Evolutionary conservation across 2,113 vertebrate genomes (phyloP), one percentile per base, ranked within the genome.

Genomic region (Mormyrus lacerda): DNA sequence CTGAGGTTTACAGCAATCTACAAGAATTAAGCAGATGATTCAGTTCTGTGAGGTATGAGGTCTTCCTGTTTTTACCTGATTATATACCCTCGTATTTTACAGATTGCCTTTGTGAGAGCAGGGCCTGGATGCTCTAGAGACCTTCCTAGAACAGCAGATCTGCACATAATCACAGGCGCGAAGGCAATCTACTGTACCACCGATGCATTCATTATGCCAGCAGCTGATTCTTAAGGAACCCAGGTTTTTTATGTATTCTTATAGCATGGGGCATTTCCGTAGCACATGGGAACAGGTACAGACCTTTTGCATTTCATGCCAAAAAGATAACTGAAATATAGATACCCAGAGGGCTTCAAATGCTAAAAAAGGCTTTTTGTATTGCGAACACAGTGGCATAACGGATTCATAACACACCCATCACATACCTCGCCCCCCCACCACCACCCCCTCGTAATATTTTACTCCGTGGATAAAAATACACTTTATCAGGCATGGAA

Each of bases 401-500:
- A 44, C 4, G 19, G 42, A 45, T 45, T 39, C 44, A 51, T 31
- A 24, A 50, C 55, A 47, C 79, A 83, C 45, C 24, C 11, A 55
- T 83, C 39, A 19, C 39, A 45, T 45, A 7, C 35, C 88, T 83
- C 42, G 1, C 35, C 48, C 73, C n/a, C 8, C 35, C 9, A 13
- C 7, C 58, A 7, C 8, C n/a, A 21, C 24, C 76, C 69, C 10
- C 39, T n/a, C 1, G 51, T 42, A 55, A 61, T 42, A 47, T 85
- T 89, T 85, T 53, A 85, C 79, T 89, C 42, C 7, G 42, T n/a
- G 11, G 88, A 79, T 85, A 89, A 89, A 89, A 89, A 84, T 89
- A 85, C 13, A 48, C 24, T 47, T 42, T 76, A 84, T n/a, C 39
- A 31, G 51, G 51, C 39, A 47, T 61, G 15, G 13, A 82, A 19